Conservation (phyloP, 2,888 invertebrate genomes). For the Himalopsyche tibetana region DNA sequence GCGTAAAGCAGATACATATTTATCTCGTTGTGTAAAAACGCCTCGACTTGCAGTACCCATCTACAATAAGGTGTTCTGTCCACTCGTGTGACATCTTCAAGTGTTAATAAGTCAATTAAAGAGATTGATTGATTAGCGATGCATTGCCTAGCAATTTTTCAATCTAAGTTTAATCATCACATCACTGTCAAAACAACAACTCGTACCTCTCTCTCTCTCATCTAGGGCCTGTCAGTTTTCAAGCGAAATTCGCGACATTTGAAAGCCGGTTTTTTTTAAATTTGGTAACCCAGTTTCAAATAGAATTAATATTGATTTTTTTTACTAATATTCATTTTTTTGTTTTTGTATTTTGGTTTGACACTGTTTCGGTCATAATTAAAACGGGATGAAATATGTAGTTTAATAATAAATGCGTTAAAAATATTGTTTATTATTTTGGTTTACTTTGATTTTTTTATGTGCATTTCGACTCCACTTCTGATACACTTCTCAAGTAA, state of each 20-base stretch:
- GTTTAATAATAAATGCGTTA: too few relatives aligned
- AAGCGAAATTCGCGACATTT: background rate
- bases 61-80: slow-evolving; percentile 23
- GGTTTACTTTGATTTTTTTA: too few relatives aligned
- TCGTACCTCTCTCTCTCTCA: background rate
- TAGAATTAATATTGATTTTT: too few relatives aligned
- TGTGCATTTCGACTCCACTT: too few relatives aligned
- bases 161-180: background rate
- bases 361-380: too few relatives aligned
- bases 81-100: background rate
- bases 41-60: background rate
- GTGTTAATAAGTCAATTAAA: slow-evolving; percentile 12
- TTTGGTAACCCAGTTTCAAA: too few relatives aligned
- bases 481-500: too few relatives aligned
- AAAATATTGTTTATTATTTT: too few relatives aligned
- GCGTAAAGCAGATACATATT: background rate
- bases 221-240: background rate
- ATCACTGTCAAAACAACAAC: background rate
- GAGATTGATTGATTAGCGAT: background rate
- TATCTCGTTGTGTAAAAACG: slow-evolving; percentile 10
- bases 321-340: too few relatives aligned
- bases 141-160: background rate
- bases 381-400: too few relatives aligned
- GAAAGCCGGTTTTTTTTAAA: too few relatives aligned
- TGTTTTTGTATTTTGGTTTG: too few relatives aligned